phyloP scores from a whole-genome alignment of 2,888 invertebrate species.

The Hirtodrosophila cameraria region DNA sequence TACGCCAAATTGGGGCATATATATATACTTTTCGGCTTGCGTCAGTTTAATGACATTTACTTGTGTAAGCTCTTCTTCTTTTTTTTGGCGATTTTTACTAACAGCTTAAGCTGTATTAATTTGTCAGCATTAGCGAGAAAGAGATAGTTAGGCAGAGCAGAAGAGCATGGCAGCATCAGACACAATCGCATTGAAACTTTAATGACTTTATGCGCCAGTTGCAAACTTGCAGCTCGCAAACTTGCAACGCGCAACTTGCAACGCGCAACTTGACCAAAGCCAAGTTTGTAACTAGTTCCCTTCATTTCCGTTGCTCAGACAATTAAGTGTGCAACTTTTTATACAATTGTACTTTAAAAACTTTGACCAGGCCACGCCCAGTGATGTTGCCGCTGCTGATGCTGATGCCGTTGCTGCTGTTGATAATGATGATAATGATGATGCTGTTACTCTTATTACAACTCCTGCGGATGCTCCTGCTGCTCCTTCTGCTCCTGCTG shows the following conservation, averaged over 20 bases:
- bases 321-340: conserved; percentile 59
- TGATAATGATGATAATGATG: background rate
- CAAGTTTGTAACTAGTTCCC: conserved; percentile 56
- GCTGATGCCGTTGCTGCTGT: conserved; percentile 1
- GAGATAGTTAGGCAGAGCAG: background rate
- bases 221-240: conserved; percentile 43
- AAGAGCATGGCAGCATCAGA: background rate
- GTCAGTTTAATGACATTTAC: conserved; percentile 23
- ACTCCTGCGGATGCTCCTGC: conserved; percentile 6
- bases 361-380: conserved; percentile 38
- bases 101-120: conserved; percentile 50
- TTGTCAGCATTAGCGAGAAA: conserved; percentile 42
- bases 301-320: conserved; percentile 47
- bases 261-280: conserved; percentile 39
- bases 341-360: conserved; percentile 59
- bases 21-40: conserved; percentile 13
- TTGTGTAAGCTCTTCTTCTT: conserved; percentile 14
- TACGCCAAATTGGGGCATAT: conserved; percentile 17
- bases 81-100: background rate
- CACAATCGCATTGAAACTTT: conserved; percentile 71
- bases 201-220: conserved; percentile 75
- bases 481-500: conserved; percentile 16
- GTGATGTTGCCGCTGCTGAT: background rate
- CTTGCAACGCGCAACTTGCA: conserved; percentile 26
- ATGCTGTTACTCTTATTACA: conserved; percentile 16